These are phyloP conservation scores for Oligia fasciuncula DNA, from an alignment of 2,888 invertebrate genomes.

Conservation along the genomic window DNA sequence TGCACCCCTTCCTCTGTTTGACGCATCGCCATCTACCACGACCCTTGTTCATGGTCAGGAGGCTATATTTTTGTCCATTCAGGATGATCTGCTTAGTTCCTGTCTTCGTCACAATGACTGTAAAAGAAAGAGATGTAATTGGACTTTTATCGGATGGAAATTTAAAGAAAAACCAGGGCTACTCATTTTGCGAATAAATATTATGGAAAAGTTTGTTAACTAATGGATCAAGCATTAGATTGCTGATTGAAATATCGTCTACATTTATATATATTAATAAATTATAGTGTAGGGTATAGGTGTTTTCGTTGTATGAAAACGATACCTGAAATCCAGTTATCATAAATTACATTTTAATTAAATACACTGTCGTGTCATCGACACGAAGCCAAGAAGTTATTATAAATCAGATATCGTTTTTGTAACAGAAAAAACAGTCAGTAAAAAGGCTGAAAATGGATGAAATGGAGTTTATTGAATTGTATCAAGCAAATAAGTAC, in stretches of 20 bases:
- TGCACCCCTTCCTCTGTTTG: conserved; percentile 65
- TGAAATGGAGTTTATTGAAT: not conserved
- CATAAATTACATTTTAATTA: not conserved
- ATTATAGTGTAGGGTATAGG: not conserved
- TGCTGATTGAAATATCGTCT: too few species aligned
- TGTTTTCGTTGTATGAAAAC: not conserved
- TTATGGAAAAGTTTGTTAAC: not conserved
- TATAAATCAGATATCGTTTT: not conserved
- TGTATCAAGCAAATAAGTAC: not conserved
- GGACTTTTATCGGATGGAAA: too few species aligned
- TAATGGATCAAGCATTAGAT: too few species aligned
- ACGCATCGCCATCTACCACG: conserved; percentile 66
- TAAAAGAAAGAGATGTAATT: not conserved
- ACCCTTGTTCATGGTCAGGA: conserved; percentile 34
- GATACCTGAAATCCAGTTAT: not conserved
- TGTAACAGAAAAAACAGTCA: not conserved
- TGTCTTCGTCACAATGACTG: conserved; percentile 34
- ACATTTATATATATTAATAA: not conserved
- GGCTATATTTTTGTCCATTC: conserved; percentile 60
- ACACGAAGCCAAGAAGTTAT: not conserved
- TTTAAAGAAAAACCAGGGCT: not conserved
- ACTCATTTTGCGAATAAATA: not conserved
- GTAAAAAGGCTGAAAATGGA: not conserved
- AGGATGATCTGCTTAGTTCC: conserved; percentile 65
- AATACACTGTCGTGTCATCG: not conserved